Conservation (phyloP, 1,140 invertebrate genomes). For the Solen grandis region DNA sequence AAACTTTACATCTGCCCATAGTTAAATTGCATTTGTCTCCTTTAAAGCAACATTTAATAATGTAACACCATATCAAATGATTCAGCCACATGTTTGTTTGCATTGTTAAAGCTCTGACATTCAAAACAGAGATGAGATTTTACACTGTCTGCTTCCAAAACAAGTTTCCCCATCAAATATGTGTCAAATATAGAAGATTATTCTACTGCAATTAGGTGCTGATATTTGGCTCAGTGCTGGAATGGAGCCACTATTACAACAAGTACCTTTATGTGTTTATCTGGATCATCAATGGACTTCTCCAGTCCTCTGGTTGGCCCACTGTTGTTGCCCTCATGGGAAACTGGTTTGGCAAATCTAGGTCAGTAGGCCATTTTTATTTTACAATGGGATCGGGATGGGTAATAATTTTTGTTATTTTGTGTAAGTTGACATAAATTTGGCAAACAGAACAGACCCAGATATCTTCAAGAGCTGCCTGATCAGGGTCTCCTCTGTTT, state of each 20-base stretch:
- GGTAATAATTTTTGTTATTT: neutral
- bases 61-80: too few relatives aligned
- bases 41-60: too few relatives aligned
- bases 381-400: neutral
- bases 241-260: slow-evolving; percentile 81
- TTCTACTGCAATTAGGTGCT: too few relatives aligned
- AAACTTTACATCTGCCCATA: too few relatives aligned
- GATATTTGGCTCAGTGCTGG: slow-evolving; percentile 82
- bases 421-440: too few relatives aligned
- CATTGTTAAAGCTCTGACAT: neutral
- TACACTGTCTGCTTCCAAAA: too few relatives aligned
- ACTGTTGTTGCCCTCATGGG: slow-evolving; percentile 96
- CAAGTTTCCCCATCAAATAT: neutral
- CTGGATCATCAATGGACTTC: slow-evolving; percentile 91
- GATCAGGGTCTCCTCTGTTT: too few relatives aligned
- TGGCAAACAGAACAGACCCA: too few relatives aligned
- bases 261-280: slow-evolving; percentile 78
- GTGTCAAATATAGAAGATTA: neutral
- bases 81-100: neutral
- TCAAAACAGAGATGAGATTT: neutral
- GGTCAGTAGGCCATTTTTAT: slow-evolving; percentile 81
- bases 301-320: slow-evolving; percentile 96
- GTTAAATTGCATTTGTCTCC: too few relatives aligned
- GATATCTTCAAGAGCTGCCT: too few relatives aligned
- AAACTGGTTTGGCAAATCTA: slow-evolving; percentile 97